Base-by-base conservation (phyloP, 2,113 vertebrate species). In the Megaleporinus macrocephalus region DNA sequence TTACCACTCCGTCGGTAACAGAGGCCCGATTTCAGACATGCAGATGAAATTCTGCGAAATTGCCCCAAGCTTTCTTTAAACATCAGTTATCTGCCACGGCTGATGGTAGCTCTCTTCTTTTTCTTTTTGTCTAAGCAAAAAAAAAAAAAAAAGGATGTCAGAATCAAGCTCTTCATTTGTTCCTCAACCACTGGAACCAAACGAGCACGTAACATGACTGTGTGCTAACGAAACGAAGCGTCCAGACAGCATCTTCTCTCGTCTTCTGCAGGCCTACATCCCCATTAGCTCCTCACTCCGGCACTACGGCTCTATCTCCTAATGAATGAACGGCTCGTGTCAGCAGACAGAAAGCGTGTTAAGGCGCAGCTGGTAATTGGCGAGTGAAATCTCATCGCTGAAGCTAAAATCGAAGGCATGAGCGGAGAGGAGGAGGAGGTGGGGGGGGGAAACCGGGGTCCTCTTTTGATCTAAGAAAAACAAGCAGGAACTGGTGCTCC, bases 101-200 rank as follows among this genome's bases (percentile, higher is more conserved):
- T 63, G 41, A 16, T n/a, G 18, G 30, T 70, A 24, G 26, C 26
- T 70, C 5, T 59, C 30, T 27, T 29, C 7, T 36, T 36, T n/a
- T 49, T 3, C 30, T n/a, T 49, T 3, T 51, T n/a, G 20, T 7
- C 41, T 57, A 73, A 27, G 84, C 70, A 44, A 66, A 81, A 80
- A 80, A 73, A 57, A n/a, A 71, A 66, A 79, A 70, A 41, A 74
- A 14, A 6, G 62, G 33, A 1, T 82, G 74, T 72, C 72, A 77
- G 73, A 59, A 59, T 83, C 41, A 80, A 86, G 57, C 80, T 80
- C 84, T 86, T 83, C 73, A 86, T 86, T 86, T 86, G 84, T 82
- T 86, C 73, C 30, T 86, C 84, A 86, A 70, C 81, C 84, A 80
- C 81, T 62, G 84, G 78, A 86, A 85, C 84, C 76, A 30, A 74